Evolutionary conservation across 2,888 invertebrate genomes (phyloP).

Genomic region (Petrolisthes cinctipes): DNA sequence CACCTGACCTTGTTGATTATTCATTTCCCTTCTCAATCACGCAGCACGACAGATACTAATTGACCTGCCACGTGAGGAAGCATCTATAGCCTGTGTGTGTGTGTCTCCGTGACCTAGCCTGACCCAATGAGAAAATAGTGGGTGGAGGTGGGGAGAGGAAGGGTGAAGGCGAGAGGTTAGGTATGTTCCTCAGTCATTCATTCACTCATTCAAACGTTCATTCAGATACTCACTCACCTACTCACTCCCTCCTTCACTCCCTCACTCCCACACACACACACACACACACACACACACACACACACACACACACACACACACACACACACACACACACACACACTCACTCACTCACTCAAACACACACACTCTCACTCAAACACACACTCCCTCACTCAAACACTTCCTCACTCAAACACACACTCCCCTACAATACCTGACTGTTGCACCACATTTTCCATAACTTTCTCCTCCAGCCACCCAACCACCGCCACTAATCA

Average conservation of each 20-base stretch:
- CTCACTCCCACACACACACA: slow-evolving; percentile 9
- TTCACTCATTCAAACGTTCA: not conserved
- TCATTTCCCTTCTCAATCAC: too few species aligned
- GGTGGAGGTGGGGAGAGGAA: too few species aligned
- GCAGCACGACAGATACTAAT: too few species aligned
- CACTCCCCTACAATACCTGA: not conserved
- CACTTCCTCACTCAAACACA: not conserved
- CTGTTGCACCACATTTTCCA: too few species aligned
- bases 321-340: slow-evolving; percentile 21
- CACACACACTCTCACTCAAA: slow-evolving; percentile 7
- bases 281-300: slow-evolving; percentile 20
- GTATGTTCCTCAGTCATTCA: too few species aligned
- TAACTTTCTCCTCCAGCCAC: too few species aligned
- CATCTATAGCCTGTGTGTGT: too few species aligned
- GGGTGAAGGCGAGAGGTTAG: not conserved
- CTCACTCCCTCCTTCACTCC: not conserved
- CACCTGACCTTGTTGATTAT: too few species aligned
- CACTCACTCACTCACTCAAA: slow-evolving; percentile 2
- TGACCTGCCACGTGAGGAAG: too few species aligned
- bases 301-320: slow-evolving; percentile 21
- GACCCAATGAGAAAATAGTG: too few species aligned
- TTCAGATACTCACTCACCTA: not conserved
- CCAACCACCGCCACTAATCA: too few species aligned
- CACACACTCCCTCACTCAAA: not conserved
- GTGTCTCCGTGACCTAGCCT: too few species aligned